These are phyloP conservation scores for Boloria euphrosyne DNA, from an alignment of 2,888 invertebrate species.

Conservation along the genomic window DNA sequence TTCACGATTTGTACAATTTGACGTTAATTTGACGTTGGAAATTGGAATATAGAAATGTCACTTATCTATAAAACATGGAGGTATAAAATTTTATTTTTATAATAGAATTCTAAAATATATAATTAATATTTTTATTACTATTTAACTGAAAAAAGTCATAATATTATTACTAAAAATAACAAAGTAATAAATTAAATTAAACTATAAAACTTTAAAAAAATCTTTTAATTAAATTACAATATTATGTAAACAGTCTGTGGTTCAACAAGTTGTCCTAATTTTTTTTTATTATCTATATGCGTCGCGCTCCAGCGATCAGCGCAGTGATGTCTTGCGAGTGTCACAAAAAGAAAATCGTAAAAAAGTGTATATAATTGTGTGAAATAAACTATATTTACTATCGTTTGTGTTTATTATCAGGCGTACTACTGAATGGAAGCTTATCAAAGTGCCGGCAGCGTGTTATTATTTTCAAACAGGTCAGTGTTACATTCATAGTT, in stretches of 20 bases:
- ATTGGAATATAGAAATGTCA: background rate
- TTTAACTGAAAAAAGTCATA: no score
- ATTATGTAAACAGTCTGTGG: slow-evolving; percentile 21
- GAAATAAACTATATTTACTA: slow-evolving; percentile 66
- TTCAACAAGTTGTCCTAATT: slow-evolving; percentile 12
- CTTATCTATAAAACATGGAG: no score
- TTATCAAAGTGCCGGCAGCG: slow-evolving; percentile 49
- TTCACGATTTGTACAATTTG: slow-evolving; percentile 10
- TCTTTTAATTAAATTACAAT: background rate
- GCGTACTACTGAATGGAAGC: slow-evolving; percentile 61
- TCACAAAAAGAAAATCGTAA: slow-evolving; percentile 64
- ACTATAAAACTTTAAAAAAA: background rate
- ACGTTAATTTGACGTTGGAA: slow-evolving; percentile 8
- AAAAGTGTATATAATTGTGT: slow-evolving; percentile 69
- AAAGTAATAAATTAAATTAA: background rate
- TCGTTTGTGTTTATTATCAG: slow-evolving; percentile 58
- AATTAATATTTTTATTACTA: no score
- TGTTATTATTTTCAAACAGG: slow-evolving; percentile 58
- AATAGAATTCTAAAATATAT: no score
- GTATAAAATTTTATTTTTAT: background rate
- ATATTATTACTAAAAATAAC: background rate
- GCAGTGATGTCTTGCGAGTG: slow-evolving; percentile 59
- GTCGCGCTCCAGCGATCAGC: slow-evolving; percentile 48
- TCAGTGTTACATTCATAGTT: slow-evolving; percentile 58
- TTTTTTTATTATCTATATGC: slow-evolving; percentile 42